phyloP scores from a whole-genome alignment of 2,113 vertebrate species.

The Nestor notabilis region DNA sequence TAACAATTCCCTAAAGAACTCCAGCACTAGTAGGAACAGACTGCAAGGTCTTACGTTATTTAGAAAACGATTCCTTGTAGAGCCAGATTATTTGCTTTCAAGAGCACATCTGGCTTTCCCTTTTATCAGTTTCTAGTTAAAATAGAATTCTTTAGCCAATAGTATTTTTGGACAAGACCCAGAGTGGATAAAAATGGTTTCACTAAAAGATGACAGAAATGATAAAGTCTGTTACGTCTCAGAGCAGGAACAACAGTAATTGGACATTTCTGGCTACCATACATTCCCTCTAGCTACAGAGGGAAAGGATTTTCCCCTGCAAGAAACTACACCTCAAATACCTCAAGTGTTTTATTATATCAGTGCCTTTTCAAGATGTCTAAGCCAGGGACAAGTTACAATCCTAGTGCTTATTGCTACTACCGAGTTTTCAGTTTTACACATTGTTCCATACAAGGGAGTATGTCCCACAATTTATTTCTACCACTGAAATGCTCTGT shows the following conservation, averaged over 20 bases:
- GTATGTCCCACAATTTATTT: not conserved
- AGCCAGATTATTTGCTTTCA: not conserved
- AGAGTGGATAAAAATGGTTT: not conserved
- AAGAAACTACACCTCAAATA: not conserved
- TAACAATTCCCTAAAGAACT: slow-evolving; percentile 34
- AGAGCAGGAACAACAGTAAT: not conserved
- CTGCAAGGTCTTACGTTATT: not conserved
- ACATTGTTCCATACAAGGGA: not conserved
- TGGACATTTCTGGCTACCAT: not conserved
- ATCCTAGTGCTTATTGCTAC: not conserved
- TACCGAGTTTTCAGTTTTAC: not conserved
- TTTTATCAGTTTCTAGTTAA: not conserved
- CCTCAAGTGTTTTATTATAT: not conserved
- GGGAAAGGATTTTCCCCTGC: not conserved
- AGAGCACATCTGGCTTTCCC: not conserved
- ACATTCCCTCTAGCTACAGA: not conserved
- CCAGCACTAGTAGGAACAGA: not conserved
- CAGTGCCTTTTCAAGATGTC: not conserved
- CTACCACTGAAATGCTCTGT: not conserved
- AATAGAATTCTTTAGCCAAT: not conserved
- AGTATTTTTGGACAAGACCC: not conserved
- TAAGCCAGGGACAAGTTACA: not conserved
- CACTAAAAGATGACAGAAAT: not conserved
- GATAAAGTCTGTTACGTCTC: not conserved
- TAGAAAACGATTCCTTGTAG: slow-evolving; percentile 34